A percentile compares a stretch with the other conserved stretches of the same genome.
phyloP scores from a whole-genome alignment of 2,888 invertebrate species.

The Orthosia gracilis region DNA sequence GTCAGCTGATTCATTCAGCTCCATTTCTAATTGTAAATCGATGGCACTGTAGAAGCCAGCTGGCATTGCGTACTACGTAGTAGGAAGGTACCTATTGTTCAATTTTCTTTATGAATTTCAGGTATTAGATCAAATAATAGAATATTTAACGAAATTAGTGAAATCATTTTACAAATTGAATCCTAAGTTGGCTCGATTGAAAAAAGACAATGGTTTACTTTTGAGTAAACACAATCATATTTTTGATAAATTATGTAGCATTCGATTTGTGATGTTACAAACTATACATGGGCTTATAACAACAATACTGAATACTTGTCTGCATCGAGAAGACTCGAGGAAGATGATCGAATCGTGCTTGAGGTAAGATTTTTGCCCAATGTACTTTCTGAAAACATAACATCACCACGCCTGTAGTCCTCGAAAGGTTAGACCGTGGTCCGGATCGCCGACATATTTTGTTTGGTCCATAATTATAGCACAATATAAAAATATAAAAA shows the following conservation, averaged over 20 bases:
- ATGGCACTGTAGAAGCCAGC: not conserved
- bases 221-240: constrained; percentile 89
- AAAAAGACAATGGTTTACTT: constrained; percentile 83
- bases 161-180: constrained; percentile 90
- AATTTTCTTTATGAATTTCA: constrained; percentile 74
- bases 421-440: no score
- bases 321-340: constrained; percentile 91
- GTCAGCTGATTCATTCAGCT: constrained; percentile 51
- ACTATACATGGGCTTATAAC: constrained; percentile 89
- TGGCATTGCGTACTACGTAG: not conserved
- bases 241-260: constrained; percentile 89
- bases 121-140: constrained; percentile 91
- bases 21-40: constrained; percentile 9
- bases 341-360: constrained; percentile 90
- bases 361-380: constrained; percentile 81
- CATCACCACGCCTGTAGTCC: no score
- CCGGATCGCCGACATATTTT: no score
- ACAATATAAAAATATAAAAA: no score
- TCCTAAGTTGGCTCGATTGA: constrained; percentile 87
- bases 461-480: no score
- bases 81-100: not conserved
- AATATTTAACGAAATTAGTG: constrained; percentile 88
- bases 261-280: constrained; percentile 90
- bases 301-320: constrained; percentile 88
- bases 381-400: not conserved